phyloP scores from a whole-genome alignment of 2,888 invertebrate species.

The Lapara coniferarum region DNA sequence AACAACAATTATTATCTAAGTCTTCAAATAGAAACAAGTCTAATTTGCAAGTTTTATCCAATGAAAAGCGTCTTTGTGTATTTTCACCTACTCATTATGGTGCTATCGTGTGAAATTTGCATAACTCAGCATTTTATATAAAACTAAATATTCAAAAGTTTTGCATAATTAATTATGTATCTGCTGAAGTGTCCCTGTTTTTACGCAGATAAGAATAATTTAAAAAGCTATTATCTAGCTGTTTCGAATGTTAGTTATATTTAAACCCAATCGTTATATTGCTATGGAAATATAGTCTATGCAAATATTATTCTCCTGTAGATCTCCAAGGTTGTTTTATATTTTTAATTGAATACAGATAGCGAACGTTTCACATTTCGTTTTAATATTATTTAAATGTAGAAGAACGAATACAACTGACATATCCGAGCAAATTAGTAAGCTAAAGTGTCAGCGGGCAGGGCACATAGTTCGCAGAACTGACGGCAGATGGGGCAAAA shows the following conservation, averaged over 20 bases:
- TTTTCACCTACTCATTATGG: conserved; percentile 15
- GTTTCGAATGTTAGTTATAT: not conserved
- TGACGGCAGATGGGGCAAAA: too few relatives aligned
- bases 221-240: not conserved
- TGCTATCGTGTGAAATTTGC: conserved; percentile 17
- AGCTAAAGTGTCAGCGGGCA: too few relatives aligned
- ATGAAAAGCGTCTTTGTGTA: conserved; percentile 2
- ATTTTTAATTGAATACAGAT: too few relatives aligned
- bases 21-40: not conserved
- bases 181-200: conserved; percentile 11
- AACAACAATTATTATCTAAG: not conserved
- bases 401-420: too few relatives aligned
- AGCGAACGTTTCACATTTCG: too few relatives aligned
- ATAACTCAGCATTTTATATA: conserved; percentile 21
- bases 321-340: not conserved
- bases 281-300: not conserved
- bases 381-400: too few relatives aligned
- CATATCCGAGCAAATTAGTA: too few relatives aligned
- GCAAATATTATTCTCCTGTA: not conserved
- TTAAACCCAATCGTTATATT: not conserved
- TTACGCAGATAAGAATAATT: conserved; percentile 19
- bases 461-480: too few relatives aligned
- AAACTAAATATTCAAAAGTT: conserved; percentile 10
- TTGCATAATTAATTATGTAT: conserved; percentile 23
- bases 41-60: conserved; percentile 4